A percentile compares a stretch with the other conserved stretches of the same genome.
Evolutionary conservation across 2,113 vertebrate species (phyloP).

Genomic region (Corapipo altera): DNA sequence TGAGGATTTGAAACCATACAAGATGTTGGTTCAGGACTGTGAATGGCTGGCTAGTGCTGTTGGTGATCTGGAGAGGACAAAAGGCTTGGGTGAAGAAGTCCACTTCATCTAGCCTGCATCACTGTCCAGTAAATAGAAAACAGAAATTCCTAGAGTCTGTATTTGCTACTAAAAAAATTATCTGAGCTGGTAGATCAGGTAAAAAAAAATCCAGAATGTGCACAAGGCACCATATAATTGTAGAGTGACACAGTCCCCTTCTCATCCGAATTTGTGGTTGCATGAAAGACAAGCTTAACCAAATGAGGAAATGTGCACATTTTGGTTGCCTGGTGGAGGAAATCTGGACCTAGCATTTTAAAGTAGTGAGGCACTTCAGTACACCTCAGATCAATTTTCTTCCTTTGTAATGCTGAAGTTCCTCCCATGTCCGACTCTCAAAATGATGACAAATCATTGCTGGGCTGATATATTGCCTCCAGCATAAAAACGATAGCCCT

Average conservation of each 20-base stretch:
- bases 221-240: neutral
- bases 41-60: neutral
- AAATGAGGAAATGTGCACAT: neutral
- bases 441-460: neutral
- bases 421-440: neutral
- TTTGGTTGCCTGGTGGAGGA: neutral
- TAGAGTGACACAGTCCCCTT: neutral
- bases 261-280: neutral
- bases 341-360: neutral
- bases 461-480: neutral
- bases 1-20: neutral
- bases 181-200: neutral
- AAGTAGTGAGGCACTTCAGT: neutral
- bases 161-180: neutral
- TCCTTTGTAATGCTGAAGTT: neutral
- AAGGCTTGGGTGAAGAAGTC: neutral
- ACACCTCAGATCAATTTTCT: neutral
- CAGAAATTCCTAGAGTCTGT: neutral
- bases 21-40: neutral
- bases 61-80: neutral
- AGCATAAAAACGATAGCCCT: neutral
- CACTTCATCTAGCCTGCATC: neutral
- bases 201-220: accelerated
- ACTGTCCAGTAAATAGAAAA: neutral
- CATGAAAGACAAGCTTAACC: neutral